A percentile compares a stretch with the other conserved stretches of the same genome.
phyloP scores from a whole-genome alignment of 2,797 vertebrate genomes.

The Parotocinclus haroldoi region DNA sequence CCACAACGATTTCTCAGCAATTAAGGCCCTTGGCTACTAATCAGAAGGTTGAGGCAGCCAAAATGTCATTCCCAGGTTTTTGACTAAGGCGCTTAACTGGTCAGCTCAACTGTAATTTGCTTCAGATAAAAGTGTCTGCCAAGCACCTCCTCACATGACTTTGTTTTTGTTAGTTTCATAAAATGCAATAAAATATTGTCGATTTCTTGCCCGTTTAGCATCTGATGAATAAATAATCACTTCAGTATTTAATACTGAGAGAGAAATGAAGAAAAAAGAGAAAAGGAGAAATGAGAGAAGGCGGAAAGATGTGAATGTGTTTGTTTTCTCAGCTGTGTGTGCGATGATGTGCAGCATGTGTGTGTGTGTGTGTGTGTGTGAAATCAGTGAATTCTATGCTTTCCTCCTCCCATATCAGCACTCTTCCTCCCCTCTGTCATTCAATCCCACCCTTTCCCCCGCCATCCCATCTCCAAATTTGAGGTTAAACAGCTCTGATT shows the following conservation, averaged over 20 bases:
- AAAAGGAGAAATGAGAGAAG: background rate
- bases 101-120: too few species aligned
- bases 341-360: slow-evolving; percentile 1
- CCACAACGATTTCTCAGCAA: background rate
- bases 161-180: too few species aligned
- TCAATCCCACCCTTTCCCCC: slow-evolving; percentile 28
- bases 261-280: background rate
- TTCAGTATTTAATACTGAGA: too few species aligned
- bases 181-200: too few species aligned
- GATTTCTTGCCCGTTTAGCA: too few species aligned
- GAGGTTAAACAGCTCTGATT: slow-evolving; percentile 49
- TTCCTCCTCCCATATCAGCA: slow-evolving; percentile 3
- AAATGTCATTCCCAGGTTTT: too few species aligned
- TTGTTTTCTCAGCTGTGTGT: slow-evolving; percentile 8
- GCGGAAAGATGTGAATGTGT: background rate
- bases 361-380: slow-evolving; percentile 11
- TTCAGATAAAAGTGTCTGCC: too few species aligned
- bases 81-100: too few species aligned
- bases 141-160: too few species aligned
- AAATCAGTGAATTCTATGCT: background rate
- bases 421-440: slow-evolving; percentile 33
- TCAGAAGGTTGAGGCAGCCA: background rate
- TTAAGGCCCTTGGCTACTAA: background rate
- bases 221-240: too few species aligned
- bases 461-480: slow-evolving; percentile 29